A percentile compares a stretch with the other conserved stretches of the same genome.
phyloP scores from a whole-genome alignment of 2,797 vertebrate species.

The Gastrophryne carolinensis region DNA sequence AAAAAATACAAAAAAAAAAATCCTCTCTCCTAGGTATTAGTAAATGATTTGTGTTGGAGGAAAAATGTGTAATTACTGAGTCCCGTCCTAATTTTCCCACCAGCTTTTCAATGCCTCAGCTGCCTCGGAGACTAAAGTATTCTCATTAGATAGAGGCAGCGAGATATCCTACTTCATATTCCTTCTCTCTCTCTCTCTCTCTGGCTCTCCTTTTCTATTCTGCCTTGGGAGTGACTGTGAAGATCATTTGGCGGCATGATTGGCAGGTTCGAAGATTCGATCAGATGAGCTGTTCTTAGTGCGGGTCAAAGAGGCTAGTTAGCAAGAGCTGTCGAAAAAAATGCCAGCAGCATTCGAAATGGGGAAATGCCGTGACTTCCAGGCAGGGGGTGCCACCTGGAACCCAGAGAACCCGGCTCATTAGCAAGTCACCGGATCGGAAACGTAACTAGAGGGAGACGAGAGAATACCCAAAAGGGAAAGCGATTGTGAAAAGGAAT shows the following conservation, averaged over 20 bases:
- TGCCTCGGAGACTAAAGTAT: slow-evolving; percentile 71
- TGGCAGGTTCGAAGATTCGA: slow-evolving; percentile 81
- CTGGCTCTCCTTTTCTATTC: slow-evolving; percentile 57
- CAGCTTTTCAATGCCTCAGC: slow-evolving; percentile 72
- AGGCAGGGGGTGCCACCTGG: slow-evolving; percentile 83
- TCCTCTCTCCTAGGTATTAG: slow-evolving; percentile 68
- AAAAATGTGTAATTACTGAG: slow-evolving; percentile 71
- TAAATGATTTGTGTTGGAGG: slow-evolving; percentile 68
- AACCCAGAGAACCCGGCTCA: slow-evolving; percentile 71
- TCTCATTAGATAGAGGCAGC: slow-evolving; percentile 75
- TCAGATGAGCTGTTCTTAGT: slow-evolving; percentile 81
- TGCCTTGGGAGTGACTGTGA: slow-evolving; percentile 80
- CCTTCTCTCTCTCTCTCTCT: slow-evolving; percentile 58
- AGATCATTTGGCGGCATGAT: slow-evolving; percentile 79
- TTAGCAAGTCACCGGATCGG: slow-evolving; percentile 79
- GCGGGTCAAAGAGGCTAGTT: slow-evolving; percentile 79
- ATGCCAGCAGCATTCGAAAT: slow-evolving; percentile 81
- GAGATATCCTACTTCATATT: slow-evolving; percentile 64
- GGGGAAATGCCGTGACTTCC: slow-evolving; percentile 76
- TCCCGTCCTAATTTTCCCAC: slow-evolving; percentile 74
- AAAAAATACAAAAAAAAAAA: slow-evolving; percentile 48
- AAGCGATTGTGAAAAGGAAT: slow-evolving; percentile 81
- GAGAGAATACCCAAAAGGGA: slow-evolving; percentile 76
- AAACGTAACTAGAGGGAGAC: slow-evolving; percentile 73
- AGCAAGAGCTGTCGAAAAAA: slow-evolving; percentile 75